phyloP scores from a whole-genome alignment of 2,797 vertebrate species.

The Sylvilagus floridanus region DNA sequence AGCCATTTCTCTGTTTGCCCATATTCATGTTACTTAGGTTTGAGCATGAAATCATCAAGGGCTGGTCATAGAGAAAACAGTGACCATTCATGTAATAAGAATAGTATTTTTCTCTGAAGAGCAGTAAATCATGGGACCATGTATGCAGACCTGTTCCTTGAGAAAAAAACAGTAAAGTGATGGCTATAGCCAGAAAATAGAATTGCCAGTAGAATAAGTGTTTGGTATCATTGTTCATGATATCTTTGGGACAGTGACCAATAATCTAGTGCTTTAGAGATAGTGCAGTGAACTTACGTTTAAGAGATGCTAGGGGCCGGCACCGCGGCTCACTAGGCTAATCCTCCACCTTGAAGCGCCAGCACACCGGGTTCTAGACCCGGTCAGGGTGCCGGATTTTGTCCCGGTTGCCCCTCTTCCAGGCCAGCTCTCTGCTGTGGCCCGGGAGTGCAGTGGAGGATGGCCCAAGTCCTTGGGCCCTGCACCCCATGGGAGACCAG shows the following conservation, averaged over 20 bases:
- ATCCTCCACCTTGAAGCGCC: no score
- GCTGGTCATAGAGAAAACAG: not conserved
- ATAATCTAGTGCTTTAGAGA: not conserved
- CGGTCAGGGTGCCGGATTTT: no score
- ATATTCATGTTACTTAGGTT: not conserved
- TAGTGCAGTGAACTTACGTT: not conserved
- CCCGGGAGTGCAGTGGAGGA: no score
- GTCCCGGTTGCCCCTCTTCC: no score
- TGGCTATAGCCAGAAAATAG: not conserved
- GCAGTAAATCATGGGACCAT: not conserved
- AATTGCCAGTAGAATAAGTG: not conserved
- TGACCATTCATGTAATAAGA: not conserved
- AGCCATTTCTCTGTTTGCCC: conserved; percentile 8
- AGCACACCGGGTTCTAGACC: no score
- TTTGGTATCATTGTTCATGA: not conserved
- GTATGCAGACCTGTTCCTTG: not conserved
- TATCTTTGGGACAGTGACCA: not conserved
- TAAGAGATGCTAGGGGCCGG: not conserved
- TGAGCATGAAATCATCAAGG: not conserved
- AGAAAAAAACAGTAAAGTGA: not conserved
- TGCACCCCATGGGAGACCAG: no score
- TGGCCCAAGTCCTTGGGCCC: no score
- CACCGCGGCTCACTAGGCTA: no score
- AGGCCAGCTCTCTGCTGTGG: no score
- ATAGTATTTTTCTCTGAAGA: conserved; percentile 13